Percentiles rank a stretch among this genome's conserved stretches.
Evolutionary conservation across 2,888 invertebrate genomes (phyloP).

Genomic region (Mimumesa dahlbomi): DNA sequence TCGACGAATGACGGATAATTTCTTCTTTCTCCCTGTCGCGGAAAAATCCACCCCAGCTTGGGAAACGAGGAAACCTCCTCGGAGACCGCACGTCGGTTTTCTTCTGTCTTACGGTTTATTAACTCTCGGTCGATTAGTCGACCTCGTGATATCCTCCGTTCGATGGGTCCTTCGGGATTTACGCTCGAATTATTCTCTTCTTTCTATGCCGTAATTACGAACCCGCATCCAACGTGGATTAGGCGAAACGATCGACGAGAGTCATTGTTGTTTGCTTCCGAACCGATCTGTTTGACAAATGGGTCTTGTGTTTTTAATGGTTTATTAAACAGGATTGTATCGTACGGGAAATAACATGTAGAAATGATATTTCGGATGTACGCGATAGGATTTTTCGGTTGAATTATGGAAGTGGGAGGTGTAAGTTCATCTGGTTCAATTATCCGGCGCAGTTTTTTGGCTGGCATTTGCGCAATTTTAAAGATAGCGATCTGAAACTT

Average conservation of each 20-base stretch:
- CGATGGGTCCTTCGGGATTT: conserved; percentile 56
- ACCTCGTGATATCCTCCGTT: conserved; percentile 42
- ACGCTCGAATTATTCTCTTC: conserved; percentile 53
- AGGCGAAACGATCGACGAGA: conserved; percentile 3
- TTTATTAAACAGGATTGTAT: not conserved
- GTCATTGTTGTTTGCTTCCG: not conserved
- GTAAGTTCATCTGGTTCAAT: too few species aligned
- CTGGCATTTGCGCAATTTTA: too few species aligned
- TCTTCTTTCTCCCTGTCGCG: conserved; percentile 36
- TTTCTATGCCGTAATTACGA: conserved; percentile 34
- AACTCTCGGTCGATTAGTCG: conserved; percentile 66
- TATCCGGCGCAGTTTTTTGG: too few species aligned
- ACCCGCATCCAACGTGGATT: not conserved
- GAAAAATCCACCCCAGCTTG: conserved; percentile 25
- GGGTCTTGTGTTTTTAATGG: not conserved
- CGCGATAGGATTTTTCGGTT: too few species aligned
- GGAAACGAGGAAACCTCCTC: conserved; percentile 37
- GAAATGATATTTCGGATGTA: too few species aligned
- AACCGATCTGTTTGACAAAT: not conserved
- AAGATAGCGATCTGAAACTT: too few species aligned
- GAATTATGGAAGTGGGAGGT: too few species aligned
- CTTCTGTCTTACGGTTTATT: conserved; percentile 59
- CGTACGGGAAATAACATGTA: too few species aligned
- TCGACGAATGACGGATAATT: conserved; percentile 67
- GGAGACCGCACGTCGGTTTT: conserved; percentile 57